Evolutionary conservation across 2,797 vertebrate species (phyloP).

Genomic region (Antennarius maculatus): DNA sequence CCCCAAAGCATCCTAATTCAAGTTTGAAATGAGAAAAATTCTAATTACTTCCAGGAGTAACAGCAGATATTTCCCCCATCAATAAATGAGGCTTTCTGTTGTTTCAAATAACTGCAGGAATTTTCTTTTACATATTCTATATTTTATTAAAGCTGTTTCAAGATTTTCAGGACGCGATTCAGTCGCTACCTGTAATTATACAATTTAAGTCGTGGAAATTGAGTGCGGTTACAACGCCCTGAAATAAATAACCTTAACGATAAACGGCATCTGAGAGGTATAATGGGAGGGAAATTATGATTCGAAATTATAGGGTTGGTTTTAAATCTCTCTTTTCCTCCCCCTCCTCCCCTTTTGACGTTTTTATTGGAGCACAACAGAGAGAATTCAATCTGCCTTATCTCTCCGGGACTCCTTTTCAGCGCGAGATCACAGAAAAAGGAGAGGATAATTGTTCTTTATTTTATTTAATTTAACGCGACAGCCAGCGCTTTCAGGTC

Average conservation of each 20-base stretch:
- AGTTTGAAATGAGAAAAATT: constrained; percentile 64
- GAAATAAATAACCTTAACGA: constrained; percentile 68
- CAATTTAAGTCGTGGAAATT: constrained; percentile 68
- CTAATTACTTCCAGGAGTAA: constrained; percentile 78
- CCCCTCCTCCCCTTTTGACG: constrained; percentile 64
- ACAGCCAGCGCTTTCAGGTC: constrained; percentile 85
- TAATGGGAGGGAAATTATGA: constrained; percentile 81
- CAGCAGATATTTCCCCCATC: constrained; percentile 25
- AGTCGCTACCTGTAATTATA: constrained; percentile 63
- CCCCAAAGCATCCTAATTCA: constrained; percentile 30
- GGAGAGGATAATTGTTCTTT: constrained; percentile 86
- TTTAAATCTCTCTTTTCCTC: constrained; percentile 77
- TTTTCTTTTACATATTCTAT: constrained; percentile 33
- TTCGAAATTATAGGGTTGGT: constrained; percentile 76
- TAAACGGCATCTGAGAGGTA: constrained; percentile 66
- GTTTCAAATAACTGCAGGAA: neutral
- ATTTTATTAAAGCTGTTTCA: constrained; percentile 31
- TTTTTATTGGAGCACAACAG: constrained; percentile 82
- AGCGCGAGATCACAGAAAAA: constrained; percentile 83
- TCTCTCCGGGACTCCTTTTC: constrained; percentile 84
- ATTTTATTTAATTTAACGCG: constrained; percentile 87
- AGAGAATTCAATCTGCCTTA: constrained; percentile 84
- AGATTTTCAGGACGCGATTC: constrained; percentile 13
- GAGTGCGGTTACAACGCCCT: constrained; percentile 58
- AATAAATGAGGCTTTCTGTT: neutral